Conservation (phyloP, 2,797 vertebrate species). For the Geotrypetes seraphini region DNA sequence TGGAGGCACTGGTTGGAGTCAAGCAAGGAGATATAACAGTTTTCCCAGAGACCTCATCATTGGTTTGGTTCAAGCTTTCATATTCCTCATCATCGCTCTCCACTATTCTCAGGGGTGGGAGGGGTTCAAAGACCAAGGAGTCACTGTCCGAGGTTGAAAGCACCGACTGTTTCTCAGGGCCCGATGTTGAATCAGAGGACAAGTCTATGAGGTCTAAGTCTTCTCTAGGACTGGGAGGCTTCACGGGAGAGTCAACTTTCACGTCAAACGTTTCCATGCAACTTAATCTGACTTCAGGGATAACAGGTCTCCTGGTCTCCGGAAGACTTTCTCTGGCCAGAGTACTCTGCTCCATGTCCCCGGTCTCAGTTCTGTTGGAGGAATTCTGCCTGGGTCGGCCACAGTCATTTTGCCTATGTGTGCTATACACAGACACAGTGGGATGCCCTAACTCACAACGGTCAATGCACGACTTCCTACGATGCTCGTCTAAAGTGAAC, state of each 20-base stretch:
- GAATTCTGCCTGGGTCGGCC: constrained; percentile 50
- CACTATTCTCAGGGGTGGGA: constrained; percentile 90
- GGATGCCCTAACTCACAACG: constrained; percentile 76
- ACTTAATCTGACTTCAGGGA: constrained; percentile 90
- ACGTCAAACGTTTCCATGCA: constrained; percentile 93
- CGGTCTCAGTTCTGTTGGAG: constrained; percentile 41
- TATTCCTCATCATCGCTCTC: constrained; percentile 91
- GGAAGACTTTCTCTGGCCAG: constrained; percentile 47
- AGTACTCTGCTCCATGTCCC: constrained; percentile 47
- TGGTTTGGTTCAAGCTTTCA: constrained; percentile 39
- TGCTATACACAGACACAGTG: constrained; percentile 35
- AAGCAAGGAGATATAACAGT: constrained; percentile 44
- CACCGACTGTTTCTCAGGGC: constrained; percentile 84
- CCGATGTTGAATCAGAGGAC: constrained; percentile 88
- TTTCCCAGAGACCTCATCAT: constrained; percentile 38
- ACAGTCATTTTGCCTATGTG: constrained; percentile 41
- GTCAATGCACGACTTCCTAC: constrained; percentile 95
- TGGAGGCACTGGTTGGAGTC: constrained; percentile 43
- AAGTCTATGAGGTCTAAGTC: constrained; percentile 91
- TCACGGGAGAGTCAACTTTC: constrained; percentile 61
- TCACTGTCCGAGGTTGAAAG: constrained; percentile 92
- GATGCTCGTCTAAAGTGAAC: constrained; percentile 87
- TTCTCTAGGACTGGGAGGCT: constrained; percentile 56
- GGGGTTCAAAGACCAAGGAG: constrained; percentile 86
- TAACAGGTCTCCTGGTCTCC: constrained; percentile 64